Conservation (phyloP, 2,888 invertebrate species). For the Hyppa rectilinea region DNA sequence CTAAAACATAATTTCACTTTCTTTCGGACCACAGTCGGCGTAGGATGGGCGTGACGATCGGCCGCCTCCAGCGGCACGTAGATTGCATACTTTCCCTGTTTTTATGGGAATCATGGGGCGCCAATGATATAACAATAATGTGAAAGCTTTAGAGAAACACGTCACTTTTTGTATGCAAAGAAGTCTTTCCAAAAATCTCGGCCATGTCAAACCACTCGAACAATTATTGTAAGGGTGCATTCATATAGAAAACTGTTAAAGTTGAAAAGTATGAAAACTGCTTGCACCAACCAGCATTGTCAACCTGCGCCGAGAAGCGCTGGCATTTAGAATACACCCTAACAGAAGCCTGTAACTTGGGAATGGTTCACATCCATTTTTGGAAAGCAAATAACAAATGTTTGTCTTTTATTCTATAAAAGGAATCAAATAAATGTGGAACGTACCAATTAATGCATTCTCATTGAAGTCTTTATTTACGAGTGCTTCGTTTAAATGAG, state of each 20-base stretch:
- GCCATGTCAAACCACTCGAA: constrained; percentile 16
- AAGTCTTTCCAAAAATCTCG: constrained; percentile 35
- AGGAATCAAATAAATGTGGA: constrained; percentile 45
- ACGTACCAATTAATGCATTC: constrained; percentile 32
- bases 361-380: constrained; percentile 41
- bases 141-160: constrained; percentile 72
- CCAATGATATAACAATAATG: constrained; percentile 80
- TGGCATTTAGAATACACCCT: too few species aligned
- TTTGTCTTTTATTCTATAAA: constrained; percentile 47
- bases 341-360: constrained; percentile 33
- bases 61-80: constrained; percentile 79
- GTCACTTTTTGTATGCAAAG: constrained; percentile 29
- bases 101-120: constrained; percentile 86
- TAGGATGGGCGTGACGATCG: constrained; percentile 86
- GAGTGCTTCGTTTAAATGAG: constrained; percentile 25
- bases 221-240: too few species aligned
- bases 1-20: constrained; percentile 85
- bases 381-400: constrained; percentile 35
- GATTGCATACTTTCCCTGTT: constrained; percentile 89
- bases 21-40: constrained; percentile 78
- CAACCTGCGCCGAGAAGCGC: too few species aligned
- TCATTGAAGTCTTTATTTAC: constrained; percentile 47
- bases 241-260: too few species aligned
- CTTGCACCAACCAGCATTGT: too few species aligned
- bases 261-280: too few species aligned